Base-by-base conservation (phyloP, 2,113 vertebrate genomes). In the Mobula hypostoma region DNA sequence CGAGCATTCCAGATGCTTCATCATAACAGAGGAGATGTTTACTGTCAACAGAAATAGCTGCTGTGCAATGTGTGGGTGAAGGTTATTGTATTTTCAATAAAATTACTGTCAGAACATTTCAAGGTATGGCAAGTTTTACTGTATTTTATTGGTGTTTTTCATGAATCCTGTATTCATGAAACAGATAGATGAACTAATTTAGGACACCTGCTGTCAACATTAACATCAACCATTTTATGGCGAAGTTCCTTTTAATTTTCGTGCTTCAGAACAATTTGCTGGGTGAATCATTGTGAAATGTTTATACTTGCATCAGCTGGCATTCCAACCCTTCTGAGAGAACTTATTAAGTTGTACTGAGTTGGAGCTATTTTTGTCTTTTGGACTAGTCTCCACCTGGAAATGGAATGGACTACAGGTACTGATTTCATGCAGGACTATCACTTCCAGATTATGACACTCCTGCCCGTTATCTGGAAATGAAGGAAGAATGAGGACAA, bases 11-110 rank as follows among this genome's bases (percentile, higher is more conserved):
- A 93, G 11, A 24, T 56, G 74, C 70, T 68, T 90, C 63, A 90
- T 72, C 90, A 92, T 36, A 93, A 93, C 70, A 72, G 40, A 93
- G 32, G 68, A 92, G 1, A 29, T 29, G 68, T 74, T 93, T 93
- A 93, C 91, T 93, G 36, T 76, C 70, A 93, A 93, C 68, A 93
- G 11, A 74, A 87, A 56, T 70, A 93, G 90, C 91, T 93, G 91
- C 19, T 93, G 72, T 72, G 66, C 21, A 56, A 40, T 56, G 68
- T 72, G 68, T 21, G 21, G 90, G 15, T 93, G 91, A 93, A 93
- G 70, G 68, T 93, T 56, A 76, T 74, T 76, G 36, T 93, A 19
- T 48, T 36, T 70, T 76, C 36, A 93, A 12, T 93, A 27, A 56
- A 93, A 93, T 76, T 40, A 56, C 11, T 48, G 48, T 48, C 6